Evolutionary conservation across 1,140 invertebrate genomes (phyloP).

Genomic region (Drosophila kikkawai): DNA sequence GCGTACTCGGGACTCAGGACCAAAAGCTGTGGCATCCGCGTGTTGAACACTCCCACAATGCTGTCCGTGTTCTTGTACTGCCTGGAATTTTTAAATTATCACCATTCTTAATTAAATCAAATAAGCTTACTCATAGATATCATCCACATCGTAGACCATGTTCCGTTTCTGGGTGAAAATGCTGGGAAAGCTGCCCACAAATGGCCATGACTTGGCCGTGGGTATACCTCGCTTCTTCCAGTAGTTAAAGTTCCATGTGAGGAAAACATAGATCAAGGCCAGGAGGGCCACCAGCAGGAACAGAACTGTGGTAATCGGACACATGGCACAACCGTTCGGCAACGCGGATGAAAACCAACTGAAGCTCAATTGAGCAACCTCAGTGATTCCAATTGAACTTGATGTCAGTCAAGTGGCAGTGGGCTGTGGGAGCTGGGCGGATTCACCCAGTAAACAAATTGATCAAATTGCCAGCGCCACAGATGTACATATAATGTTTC

Average conservation of each 20-base stretch:
- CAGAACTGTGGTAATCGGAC: conserved; percentile 22
- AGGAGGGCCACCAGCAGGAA: conserved; percentile 29
- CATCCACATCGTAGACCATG: conserved; percentile 56
- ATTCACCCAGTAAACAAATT: conserved; percentile 33
- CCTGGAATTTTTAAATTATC: conserved; percentile 4
- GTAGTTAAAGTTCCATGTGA: conserved; percentile 80
- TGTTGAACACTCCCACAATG: conserved; percentile 59
- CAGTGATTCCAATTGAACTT: conserved; percentile 44
- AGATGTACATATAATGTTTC: background rate
- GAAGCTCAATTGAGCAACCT: conserved; percentile 23
- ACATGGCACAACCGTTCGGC: conserved; percentile 38
- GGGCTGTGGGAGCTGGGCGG: background rate
- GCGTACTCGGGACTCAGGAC: conserved; percentile 85
- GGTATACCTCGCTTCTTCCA: conserved; percentile 75
- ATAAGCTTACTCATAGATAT: conserved; percentile 54
- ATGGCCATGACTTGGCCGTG: conserved; percentile 56
- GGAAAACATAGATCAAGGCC: conserved; percentile 70
- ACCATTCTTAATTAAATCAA: background rate
- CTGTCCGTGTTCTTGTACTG: conserved; percentile 57
- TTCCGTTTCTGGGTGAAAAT: conserved; percentile 64
- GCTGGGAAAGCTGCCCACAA: conserved; percentile 77
- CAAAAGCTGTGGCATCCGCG: conserved; percentile 73
- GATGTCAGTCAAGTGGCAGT: conserved; percentile 33
- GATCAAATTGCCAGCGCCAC: conserved; percentile 16
- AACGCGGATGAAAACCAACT: conserved; percentile 31